These are phyloP conservation scores for Gambusia holbrooki DNA, from an alignment of 2,113 vertebrate genomes.

Conservation along the genomic window DNA sequence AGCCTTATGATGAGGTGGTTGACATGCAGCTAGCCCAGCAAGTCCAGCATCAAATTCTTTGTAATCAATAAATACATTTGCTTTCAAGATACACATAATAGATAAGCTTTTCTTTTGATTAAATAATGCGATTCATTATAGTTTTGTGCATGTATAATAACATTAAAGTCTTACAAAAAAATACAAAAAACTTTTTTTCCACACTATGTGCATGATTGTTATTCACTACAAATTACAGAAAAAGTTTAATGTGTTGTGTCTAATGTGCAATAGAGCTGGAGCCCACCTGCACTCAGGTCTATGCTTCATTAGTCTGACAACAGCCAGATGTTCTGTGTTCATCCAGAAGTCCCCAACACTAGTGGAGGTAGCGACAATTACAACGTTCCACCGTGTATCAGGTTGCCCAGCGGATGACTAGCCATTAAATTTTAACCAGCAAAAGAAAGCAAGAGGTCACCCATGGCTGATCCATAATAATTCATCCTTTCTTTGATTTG, in stretches of 20 bases:
- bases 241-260: constrained; percentile 2
- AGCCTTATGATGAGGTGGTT: neutral
- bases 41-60: neutral
- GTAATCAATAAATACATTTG: neutral
- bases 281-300: constrained; percentile 35
- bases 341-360: constrained; percentile 42
- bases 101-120: neutral
- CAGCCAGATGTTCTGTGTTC: constrained; percentile 42
- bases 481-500: constrained; percentile 46
- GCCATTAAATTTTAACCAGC: constrained; percentile 72
- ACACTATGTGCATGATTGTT: neutral
- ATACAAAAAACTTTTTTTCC: neutral
- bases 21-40: neutral
- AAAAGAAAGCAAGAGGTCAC: constrained; percentile 53
- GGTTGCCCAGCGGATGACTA: constrained; percentile 25
- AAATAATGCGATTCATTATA: too few species aligned
- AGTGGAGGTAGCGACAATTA: constrained; percentile 36
- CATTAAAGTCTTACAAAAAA: too few species aligned
- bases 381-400: constrained; percentile 45
- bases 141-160: too few species aligned
- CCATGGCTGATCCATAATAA: constrained; percentile 49
- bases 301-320: constrained; percentile 51
- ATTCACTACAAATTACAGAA: neutral
- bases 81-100: neutral
- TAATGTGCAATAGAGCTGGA: constrained; percentile 35